These are phyloP conservation scores for Proisotoma minuta DNA, from an alignment of 2,888 invertebrate genomes.

Conservation along the genomic window DNA sequence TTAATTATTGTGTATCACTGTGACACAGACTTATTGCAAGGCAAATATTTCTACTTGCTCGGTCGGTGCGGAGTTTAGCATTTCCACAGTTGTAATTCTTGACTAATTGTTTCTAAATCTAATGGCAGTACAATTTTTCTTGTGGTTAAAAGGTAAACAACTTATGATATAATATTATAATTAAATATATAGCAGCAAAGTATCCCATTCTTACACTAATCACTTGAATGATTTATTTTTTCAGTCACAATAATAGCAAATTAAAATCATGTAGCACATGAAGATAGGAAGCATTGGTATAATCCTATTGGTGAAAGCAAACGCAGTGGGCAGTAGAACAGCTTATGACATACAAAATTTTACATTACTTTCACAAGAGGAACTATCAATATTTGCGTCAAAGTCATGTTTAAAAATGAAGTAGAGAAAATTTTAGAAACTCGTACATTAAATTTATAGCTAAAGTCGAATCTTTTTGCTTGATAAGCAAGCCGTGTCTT, in stretches of 20 bases:
- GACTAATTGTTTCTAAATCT: conserved; percentile 2
- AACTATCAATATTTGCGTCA: too few relatives aligned
- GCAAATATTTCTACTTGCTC: too few relatives aligned
- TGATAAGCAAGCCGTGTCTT: background rate
- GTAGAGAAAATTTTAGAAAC: conserved; percentile 5
- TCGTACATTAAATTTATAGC: background rate
- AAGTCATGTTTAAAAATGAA: too few relatives aligned
- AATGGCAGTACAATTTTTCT: conserved; percentile 13
- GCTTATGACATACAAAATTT: too few relatives aligned
- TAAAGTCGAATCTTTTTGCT: background rate
- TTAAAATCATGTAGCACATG: background rate
- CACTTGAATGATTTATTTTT: background rate
- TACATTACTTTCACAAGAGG: too few relatives aligned
- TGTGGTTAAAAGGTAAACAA: conserved; percentile 10
- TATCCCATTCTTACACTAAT: background rate
- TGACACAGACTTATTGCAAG: too few relatives aligned
- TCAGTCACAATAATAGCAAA: background rate
- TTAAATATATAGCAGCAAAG: background rate
- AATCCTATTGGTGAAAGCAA: background rate
- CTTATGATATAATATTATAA: background rate
- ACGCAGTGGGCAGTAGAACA: too few relatives aligned
- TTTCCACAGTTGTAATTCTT: too few relatives aligned
- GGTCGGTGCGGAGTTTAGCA: too few relatives aligned
- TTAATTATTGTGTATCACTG: too few relatives aligned
- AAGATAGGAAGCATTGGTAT: conserved; percentile 2